phyloP scores from a whole-genome alignment of 1,140 invertebrate species.

The Zaprionus capensis region DNA sequence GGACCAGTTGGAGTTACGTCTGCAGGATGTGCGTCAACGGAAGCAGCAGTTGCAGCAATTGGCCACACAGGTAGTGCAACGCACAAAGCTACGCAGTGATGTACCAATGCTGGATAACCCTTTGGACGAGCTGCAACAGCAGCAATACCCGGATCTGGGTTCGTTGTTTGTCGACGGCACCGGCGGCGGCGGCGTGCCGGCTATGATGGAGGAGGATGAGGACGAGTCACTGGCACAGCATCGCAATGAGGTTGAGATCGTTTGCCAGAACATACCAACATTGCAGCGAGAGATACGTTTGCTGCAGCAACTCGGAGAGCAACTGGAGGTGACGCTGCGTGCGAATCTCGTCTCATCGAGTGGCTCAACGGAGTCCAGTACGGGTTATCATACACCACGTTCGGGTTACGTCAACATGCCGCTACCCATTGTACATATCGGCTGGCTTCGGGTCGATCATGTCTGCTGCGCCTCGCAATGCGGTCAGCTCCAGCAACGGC shows the following conservation, averaged over 20 bases:
- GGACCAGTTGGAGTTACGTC: neutral
- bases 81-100: neutral
- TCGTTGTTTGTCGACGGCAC: too few relatives aligned
- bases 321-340: conserved; percentile 50
- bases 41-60: conserved; percentile 24
- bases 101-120: neutral
- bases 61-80: neutral
- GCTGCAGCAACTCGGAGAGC: conserved; percentile 64
- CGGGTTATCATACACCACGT: conserved; percentile 51
- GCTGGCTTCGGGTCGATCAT: neutral
- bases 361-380: neutral
- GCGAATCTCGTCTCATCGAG: conserved; percentile 7
- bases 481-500: neutral
- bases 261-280: conserved; percentile 66
- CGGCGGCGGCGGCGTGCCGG: too few relatives aligned
- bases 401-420: conserved; percentile 16
- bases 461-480: too few relatives aligned
- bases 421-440: conserved; percentile 24
- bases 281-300: conserved; percentile 67
- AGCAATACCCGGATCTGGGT: neutral
- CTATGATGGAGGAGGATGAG: neutral
- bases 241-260: conserved; percentile 36
- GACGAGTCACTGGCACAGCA: neutral
- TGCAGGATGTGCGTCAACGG: conserved; percentile 39
- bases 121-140: neutral